Evolutionary conservation across 2,888 invertebrate genomes (phyloP).

Genomic region (Leucophenga montana): DNA sequence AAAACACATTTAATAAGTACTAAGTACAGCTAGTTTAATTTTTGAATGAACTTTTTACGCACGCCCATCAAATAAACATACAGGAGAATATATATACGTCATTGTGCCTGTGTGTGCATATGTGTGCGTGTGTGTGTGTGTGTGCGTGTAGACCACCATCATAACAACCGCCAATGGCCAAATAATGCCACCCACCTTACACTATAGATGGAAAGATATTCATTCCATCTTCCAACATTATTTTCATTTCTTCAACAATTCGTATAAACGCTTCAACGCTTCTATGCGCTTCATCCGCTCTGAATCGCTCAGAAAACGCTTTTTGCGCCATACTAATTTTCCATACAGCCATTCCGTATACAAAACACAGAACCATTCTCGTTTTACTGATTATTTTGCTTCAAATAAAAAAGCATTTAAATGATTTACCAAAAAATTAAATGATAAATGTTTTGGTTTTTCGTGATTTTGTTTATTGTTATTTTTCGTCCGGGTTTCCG

Average conservation of each 20-base stretch:
- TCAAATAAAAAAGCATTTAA: slow-evolving; percentile 66
- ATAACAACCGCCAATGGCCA: slow-evolving; percentile 23
- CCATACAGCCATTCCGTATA: not conserved
- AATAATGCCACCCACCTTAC: slow-evolving; percentile 24
- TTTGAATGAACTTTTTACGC: slow-evolving; percentile 25
- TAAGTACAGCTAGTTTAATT: slow-evolving; percentile 8
- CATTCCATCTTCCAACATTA: slow-evolving; percentile 7
- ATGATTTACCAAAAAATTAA: slow-evolving; percentile 57
- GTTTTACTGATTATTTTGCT: slow-evolving; percentile 66
- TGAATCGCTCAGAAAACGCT: too few relatives aligned
- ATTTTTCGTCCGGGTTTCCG: slow-evolving; percentile 18
- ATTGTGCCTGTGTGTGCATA: too few relatives aligned
- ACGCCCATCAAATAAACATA: slow-evolving; percentile 17
- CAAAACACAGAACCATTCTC: slow-evolving; percentile 21
- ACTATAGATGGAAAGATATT: not conserved
- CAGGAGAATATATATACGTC: not conserved
- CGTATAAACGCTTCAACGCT: slow-evolving; percentile 14
- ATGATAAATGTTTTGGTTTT: slow-evolving; percentile 68
- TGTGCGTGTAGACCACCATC: slow-evolving; percentile 16
- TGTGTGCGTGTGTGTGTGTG: not conserved
- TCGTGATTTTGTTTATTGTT: slow-evolving; percentile 68
- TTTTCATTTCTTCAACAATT: slow-evolving; percentile 8
- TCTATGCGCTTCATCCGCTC: too few relatives aligned
- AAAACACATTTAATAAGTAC: not conserved
- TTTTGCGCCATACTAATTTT: slow-evolving; percentile 8